Percentiles rank a stretch among this genome's conserved stretches.
Evolutionary conservation across 1,140 invertebrate genomes (phyloP).

Genomic region (Whitmania pigra): DNA sequence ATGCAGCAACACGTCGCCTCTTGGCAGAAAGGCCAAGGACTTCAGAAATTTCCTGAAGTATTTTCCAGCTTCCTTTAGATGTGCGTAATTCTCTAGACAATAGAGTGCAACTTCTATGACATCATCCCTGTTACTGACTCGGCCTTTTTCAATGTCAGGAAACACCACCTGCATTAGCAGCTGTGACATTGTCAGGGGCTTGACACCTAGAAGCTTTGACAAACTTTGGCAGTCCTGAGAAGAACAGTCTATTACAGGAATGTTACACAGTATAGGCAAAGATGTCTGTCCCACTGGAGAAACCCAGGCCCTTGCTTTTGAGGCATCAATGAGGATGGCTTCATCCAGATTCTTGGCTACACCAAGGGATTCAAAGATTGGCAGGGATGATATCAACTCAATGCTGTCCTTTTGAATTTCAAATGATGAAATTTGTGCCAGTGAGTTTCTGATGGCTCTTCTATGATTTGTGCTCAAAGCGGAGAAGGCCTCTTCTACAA

Average conservation of each 20-base stretch:
- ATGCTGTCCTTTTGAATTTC: conserved; percentile 20
- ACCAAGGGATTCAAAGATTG: conserved; percentile 21
- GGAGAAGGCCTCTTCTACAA: neutral
- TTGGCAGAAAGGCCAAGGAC: conserved; percentile 19
- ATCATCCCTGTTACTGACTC: conserved; percentile 16
- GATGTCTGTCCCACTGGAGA: neutral
- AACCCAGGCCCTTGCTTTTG: neutral
- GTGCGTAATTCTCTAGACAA: conserved; percentile 19
- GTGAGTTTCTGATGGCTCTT: conserved; percentile 10
- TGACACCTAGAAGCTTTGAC: conserved; percentile 13
- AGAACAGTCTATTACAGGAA: conserved; percentile 11
- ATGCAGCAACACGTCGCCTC: conserved; percentile 20
- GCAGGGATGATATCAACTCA: conserved; percentile 14
- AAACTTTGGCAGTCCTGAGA: neutral
- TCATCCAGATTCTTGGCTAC: neutral
- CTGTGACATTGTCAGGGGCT: conserved; percentile 17
- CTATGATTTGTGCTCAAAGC: conserved; percentile 9
- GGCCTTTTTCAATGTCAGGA: conserved; percentile 16
- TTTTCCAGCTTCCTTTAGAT: conserved; percentile 13
- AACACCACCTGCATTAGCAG: conserved; percentile 21
- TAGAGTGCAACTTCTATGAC: conserved; percentile 21
- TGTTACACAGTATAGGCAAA: neutral
- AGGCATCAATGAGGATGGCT: neutral
- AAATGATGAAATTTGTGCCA: conserved; percentile 18
- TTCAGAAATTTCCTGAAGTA: conserved; percentile 11